Evolutionary conservation across 2,113 vertebrate species (phyloP).

Genomic region (Mungos mungo): DNA sequence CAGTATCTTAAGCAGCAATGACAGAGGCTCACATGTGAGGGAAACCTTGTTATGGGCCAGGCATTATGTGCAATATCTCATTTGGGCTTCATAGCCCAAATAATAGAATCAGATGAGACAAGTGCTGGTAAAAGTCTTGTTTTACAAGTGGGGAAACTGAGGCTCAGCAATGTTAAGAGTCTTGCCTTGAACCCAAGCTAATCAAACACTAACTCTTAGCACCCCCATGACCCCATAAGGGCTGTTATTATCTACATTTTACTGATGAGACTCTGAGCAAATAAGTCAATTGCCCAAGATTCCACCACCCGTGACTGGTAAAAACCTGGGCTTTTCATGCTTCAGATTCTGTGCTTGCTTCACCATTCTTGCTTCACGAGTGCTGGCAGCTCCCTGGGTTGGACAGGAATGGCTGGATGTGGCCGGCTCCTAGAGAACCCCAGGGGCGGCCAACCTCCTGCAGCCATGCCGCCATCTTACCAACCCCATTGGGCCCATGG

Average conservation of each 20-base stretch:
- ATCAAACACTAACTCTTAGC: neutral
- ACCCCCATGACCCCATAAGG: fast-evolving
- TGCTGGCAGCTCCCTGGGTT: neutral
- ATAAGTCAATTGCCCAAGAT: neutral
- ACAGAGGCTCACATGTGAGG: neutral
- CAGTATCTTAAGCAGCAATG: neutral
- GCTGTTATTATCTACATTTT: neutral
- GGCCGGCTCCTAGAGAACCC: neutral
- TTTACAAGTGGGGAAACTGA: neutral
- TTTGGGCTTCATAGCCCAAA: neutral
- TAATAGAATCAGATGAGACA: neutral
- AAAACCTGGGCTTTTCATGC: neutral
- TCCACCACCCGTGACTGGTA: neutral
- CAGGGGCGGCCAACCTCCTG: neutral
- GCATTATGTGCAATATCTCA: neutral
- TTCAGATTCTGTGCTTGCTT: neutral
- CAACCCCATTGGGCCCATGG: neutral
- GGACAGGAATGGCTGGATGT: neutral
- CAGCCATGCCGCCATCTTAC: neutral
- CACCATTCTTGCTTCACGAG: neutral
- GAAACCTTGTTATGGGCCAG: neutral
- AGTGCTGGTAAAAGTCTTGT: neutral
- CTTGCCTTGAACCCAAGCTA: neutral
- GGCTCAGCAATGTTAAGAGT: neutral
- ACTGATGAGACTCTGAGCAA: neutral